Evolutionary conservation across 2,113 vertebrate species (phyloP).

Genomic region (Spea multiplicata): DNA sequence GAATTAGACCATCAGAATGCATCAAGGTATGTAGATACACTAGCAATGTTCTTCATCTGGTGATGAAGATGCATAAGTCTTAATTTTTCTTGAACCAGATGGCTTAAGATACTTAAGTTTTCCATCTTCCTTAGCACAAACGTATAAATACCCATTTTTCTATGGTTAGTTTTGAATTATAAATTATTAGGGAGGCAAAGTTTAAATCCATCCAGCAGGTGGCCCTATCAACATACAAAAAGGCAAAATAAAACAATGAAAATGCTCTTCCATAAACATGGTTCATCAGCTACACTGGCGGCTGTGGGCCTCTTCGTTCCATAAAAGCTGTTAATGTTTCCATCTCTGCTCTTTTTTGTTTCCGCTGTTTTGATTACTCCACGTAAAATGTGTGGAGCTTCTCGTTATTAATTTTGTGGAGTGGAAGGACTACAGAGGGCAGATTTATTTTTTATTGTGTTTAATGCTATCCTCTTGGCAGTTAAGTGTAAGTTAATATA

Average conservation of each 20-base stretch:
- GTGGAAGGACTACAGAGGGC: neutral
- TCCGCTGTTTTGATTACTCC: neutral
- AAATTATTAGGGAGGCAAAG: no score
- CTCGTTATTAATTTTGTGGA: neutral
- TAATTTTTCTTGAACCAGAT: no score
- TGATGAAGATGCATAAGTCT: no score
- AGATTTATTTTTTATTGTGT: conserved; percentile 10
- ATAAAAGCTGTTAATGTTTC: conserved; percentile 42
- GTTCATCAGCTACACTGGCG: conserved; percentile 37
- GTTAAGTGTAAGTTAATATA: conserved; percentile 15
- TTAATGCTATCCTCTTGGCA: conserved; percentile 13
- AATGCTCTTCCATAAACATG: conserved; percentile 38
- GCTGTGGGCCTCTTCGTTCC: conserved; percentile 26
- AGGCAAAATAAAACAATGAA: neutral
- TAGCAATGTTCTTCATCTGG: no score
- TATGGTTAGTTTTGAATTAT: no score
- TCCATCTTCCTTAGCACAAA: no score
- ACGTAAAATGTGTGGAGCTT: conserved; percentile 3
- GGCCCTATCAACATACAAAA: conserved; percentile 60
- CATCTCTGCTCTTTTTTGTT: neutral
- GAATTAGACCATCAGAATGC: no score
- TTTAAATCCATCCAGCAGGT: conserved; percentile 63
- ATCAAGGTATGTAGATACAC: no score
- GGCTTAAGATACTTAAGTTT: no score
- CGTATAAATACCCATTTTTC: no score